Evolutionary conservation across 2,113 vertebrate species (phyloP), one percentile per base, ranked within the genome.

Genomic region (Redunca redunca): DNA sequence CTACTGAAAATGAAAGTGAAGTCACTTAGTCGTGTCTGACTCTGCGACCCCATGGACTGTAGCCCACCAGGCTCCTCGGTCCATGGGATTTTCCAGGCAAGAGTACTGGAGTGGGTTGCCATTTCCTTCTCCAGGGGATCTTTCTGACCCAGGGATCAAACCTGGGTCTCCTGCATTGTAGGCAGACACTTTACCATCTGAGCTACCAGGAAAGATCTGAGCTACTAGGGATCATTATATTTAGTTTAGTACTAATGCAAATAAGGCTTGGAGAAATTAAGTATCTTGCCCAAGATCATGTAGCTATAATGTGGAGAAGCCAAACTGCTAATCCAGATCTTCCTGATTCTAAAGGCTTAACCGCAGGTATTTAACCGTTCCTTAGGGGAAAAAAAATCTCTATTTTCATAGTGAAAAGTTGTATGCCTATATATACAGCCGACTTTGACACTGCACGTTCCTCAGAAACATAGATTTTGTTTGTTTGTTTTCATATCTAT

Each of bases 191-290:
- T 71, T 71, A 71, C 64, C n/a, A 2, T 60, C 58, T 60, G 58
- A 60, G 13, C 58, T 60, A 60, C 58, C 58, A 14, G 58, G 13
- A 60, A 60, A 60, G 58, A 36, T 67, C n/a, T 71, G 17, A 71
- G n/a, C n/a, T 36, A 36, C n/a, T 23, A 74, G 40, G 25, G 43
- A 80, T 58, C 30, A 52, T 58, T 92, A 8, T 67, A 36, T 94
- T 89, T 52, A 93, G 89, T 96, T 88, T 77, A 82, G 58, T 16
- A 82, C 33, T 90, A 52, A 88, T 52, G 7, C n/a, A 95, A 96
- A 85, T 48, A 82, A 91, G 53, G 8, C 43, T 87, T 78, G n/a
- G 25, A 90, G n/a, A 94, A 92, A 92, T 96, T 94, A 94, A 81
- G 0, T 84, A 82, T 89, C 23, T 83, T 92, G 4, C 40, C 40